Percentiles rank a stretch among this genome's conserved stretches.
Conservation (phyloP, 2,888 invertebrate genomes). For the Catocala sponsa region DNA sequence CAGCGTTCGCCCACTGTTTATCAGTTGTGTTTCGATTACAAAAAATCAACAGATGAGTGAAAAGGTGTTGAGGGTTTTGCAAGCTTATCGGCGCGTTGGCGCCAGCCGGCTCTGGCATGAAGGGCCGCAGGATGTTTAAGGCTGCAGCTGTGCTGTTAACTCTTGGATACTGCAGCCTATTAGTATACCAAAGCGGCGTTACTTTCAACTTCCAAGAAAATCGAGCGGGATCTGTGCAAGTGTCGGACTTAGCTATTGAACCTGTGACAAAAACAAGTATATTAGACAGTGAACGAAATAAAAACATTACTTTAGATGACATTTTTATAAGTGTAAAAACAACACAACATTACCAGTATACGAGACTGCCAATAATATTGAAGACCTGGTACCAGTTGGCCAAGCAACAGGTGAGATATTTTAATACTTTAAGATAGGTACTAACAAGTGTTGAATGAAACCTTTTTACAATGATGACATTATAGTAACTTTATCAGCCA, state of each 20-base stretch:
- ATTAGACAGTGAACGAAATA: slow-evolving; percentile 74
- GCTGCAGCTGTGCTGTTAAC: slow-evolving; percentile 84
- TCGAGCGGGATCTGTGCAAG: slow-evolving; percentile 78
- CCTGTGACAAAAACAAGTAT: slow-evolving; percentile 84
- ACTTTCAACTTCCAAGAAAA: slow-evolving; percentile 84
- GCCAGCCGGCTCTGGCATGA: slow-evolving; percentile 80
- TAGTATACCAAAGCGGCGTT: slow-evolving; percentile 89
- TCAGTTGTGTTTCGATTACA: slow-evolving; percentile 73
- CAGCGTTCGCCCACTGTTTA: slow-evolving; percentile 61
- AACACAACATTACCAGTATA: slow-evolving; percentile 94
- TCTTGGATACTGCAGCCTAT: slow-evolving; percentile 89
- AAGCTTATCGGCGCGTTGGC: slow-evolving; percentile 75
- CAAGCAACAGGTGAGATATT: slow-evolving; percentile 92
- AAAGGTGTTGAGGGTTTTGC: slow-evolving; percentile 69
- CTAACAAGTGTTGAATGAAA: too few species aligned
- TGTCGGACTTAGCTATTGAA: slow-evolving; percentile 80
- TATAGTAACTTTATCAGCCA: too few species aligned
- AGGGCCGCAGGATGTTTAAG: slow-evolving; percentile 82
- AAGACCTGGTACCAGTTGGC: slow-evolving; percentile 98
- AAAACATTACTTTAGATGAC: slow-evolving; percentile 93
- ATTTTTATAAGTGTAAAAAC: slow-evolving; percentile 99
- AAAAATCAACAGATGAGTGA: slow-evolving; percentile 85
- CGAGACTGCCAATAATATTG: slow-evolving; percentile 95
- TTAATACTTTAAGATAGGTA: slow-evolving; percentile 2
- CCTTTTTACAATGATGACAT: too few species aligned